A percentile compares a stretch with the other conserved stretches of the same genome.
Evolutionary conservation across 1,140 invertebrate genomes (phyloP).

Genomic region (Drosophila baimaii): DNA sequence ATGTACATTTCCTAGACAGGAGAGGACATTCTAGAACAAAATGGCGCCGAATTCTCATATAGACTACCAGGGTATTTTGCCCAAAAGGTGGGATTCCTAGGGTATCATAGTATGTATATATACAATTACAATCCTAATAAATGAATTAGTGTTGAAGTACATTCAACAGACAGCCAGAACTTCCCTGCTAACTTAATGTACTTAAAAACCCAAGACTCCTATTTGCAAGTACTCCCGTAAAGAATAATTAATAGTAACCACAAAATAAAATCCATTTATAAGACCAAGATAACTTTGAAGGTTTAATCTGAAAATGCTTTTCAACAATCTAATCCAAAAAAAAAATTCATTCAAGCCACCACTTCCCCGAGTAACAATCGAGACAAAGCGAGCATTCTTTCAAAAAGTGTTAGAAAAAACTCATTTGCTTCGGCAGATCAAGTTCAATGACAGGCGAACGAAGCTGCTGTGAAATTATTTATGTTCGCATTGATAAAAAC

Average conservation of each 20-base stretch:
- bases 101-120: no score
- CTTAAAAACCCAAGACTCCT: background rate
- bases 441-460: conserved; percentile 53
- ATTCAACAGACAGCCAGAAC: no score
- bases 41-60: no score
- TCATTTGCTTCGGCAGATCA: conserved; percentile 9
- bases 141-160: no score
- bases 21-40: no score
- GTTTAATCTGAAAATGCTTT: conserved; percentile 12
- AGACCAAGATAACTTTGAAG: conserved; percentile 5
- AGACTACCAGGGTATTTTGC: no score
- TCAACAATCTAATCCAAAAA: conserved; percentile 16
- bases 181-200: no score
- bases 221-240: background rate
- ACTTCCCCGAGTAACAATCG: conserved; percentile 22
- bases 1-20: no score
- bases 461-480: conserved; percentile 28
- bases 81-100: no score
- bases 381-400: conserved; percentile 22
- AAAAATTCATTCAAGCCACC: conserved; percentile 13
- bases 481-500: conserved; percentile 36
- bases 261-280: background rate
- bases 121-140: no score
- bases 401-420: conserved; percentile 23
- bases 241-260: background rate